Evolutionary conservation across 2,797 vertebrate genomes (phyloP).

Genomic region (Yasuhikotakia modesta): DNA sequence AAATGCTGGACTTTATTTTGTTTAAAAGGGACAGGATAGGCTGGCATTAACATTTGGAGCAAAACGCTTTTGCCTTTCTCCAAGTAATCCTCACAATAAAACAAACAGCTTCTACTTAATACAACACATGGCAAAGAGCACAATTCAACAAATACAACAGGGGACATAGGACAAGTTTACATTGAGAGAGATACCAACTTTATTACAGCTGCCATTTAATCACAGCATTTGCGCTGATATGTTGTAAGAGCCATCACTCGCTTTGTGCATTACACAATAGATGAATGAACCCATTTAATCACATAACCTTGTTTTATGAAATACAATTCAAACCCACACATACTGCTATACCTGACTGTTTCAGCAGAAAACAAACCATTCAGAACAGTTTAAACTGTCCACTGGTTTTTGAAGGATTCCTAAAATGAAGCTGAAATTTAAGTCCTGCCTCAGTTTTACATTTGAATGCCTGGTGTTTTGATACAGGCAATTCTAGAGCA

Average conservation of each 20-base stretch:
- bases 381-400: background rate
- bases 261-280: conserved; percentile 15
- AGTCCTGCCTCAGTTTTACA: background rate
- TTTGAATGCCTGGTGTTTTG: background rate
- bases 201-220: conserved; percentile 39
- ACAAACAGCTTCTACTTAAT: conserved; percentile 49
- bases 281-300: conserved; percentile 22
- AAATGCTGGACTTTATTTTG: conserved; percentile 68
- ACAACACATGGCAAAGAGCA: conserved; percentile 51
- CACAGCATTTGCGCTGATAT: conserved; percentile 32
- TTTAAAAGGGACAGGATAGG: conserved; percentile 53
- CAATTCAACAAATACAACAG: conserved; percentile 41
- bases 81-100: conserved; percentile 43
- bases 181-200: conserved; percentile 38
- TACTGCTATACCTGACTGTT: background rate
- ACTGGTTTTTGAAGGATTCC: background rate
- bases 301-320: conserved; percentile 7
- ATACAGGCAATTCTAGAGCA: conserved; percentile 17
- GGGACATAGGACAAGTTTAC: conserved; percentile 10
- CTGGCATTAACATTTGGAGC: conserved; percentile 63
- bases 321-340: background rate
- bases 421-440: background rate
- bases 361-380: background rate
- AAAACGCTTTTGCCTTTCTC: conserved; percentile 52
- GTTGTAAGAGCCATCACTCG: background rate